These are phyloP conservation scores for Agrilus biguttatus DNA, from an alignment of 2,888 invertebrate species.

Conservation along the genomic window DNA sequence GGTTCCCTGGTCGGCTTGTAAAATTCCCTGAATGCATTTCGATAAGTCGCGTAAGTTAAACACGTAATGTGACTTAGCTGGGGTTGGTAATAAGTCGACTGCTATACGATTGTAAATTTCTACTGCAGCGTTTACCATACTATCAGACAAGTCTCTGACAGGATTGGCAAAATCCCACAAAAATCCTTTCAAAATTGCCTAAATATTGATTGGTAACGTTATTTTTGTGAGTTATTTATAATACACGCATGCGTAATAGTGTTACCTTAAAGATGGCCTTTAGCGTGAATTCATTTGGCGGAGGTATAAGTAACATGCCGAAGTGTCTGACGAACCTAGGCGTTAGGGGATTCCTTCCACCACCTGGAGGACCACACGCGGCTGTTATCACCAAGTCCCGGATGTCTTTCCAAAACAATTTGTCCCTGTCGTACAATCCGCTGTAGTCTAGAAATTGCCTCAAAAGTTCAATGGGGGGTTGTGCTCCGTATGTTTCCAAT, in stretches of 20 bases:
- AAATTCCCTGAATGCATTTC: conserved; percentile 78
- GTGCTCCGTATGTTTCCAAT: conserved; percentile 75
- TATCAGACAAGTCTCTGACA: conserved; percentile 49
- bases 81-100: conserved; percentile 72
- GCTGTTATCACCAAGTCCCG: conserved; percentile 66
- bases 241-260: no score
- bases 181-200: conserved; percentile 62
- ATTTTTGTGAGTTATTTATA: no score
- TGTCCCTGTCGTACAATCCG: conserved; percentile 78
- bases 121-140: conserved; percentile 70
- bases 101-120: conserved; percentile 71
- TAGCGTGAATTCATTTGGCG: conserved; percentile 62
- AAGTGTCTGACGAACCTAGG: conserved; percentile 79
- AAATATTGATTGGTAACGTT: conserved; percentile 7
- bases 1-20: conserved; percentile 62
- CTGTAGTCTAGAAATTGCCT: conserved; percentile 62
- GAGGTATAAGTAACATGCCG: conserved; percentile 69
- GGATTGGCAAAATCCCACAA: conserved; percentile 60
- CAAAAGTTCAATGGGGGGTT: conserved; percentile 80
- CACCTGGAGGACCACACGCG: conserved; percentile 85
- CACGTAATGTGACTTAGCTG: conserved; percentile 83
- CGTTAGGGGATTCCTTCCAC: conserved; percentile 74
- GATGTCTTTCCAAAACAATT: conserved; percentile 80
- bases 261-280: conserved; percentile 59
- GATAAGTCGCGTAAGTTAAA: conserved; percentile 86